phyloP scores from a whole-genome alignment of 2,113 vertebrate genomes.

The Callipepla californica region DNA sequence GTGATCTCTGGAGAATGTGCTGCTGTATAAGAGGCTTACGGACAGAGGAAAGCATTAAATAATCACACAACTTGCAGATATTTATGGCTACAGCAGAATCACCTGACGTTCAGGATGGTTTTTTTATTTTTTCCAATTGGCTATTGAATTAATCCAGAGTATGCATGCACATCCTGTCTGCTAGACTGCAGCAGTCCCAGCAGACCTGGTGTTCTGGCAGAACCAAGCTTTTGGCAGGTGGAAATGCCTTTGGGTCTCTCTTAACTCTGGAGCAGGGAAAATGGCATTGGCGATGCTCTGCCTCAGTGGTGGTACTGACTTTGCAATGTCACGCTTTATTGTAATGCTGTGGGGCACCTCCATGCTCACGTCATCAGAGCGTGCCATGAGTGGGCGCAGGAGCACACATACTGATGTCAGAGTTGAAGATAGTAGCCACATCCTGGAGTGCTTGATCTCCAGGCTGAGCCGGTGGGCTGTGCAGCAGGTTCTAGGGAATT shows the following conservation, averaged over 20 bases:
- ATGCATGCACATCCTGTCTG: neutral
- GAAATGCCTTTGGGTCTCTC: neutral
- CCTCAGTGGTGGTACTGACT: neutral
- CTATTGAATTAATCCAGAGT: neutral
- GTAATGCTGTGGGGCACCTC: fast-evolving
- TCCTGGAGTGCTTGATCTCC: neutral
- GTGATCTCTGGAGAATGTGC: slow-evolving; percentile 32
- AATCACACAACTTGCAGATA: slow-evolving; percentile 28
- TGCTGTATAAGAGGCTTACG: slow-evolving; percentile 45
- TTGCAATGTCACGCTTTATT: fast-evolving
- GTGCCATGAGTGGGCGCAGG: neutral
- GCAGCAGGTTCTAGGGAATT: neutral
- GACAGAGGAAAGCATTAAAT: slow-evolving; percentile 37
- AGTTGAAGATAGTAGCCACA: fast-evolving
- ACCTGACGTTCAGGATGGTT: neutral
- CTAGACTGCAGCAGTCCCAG: neutral
- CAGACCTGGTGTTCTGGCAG: neutral
- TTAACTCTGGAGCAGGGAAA: neutral
- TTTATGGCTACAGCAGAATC: neutral
- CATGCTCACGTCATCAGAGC: fast-evolving
- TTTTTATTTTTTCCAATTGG: neutral
- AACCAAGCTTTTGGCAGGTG: neutral
- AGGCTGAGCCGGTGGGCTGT: fast-evolving
- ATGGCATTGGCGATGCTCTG: neutral
- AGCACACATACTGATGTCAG: neutral